A percentile compares a stretch with the other conserved stretches of the same genome.
These are phyloP conservation scores for Arrhamphus sclerolepis DNA, from an alignment of 2,797 vertebrate species.

Conservation along the genomic window DNA sequence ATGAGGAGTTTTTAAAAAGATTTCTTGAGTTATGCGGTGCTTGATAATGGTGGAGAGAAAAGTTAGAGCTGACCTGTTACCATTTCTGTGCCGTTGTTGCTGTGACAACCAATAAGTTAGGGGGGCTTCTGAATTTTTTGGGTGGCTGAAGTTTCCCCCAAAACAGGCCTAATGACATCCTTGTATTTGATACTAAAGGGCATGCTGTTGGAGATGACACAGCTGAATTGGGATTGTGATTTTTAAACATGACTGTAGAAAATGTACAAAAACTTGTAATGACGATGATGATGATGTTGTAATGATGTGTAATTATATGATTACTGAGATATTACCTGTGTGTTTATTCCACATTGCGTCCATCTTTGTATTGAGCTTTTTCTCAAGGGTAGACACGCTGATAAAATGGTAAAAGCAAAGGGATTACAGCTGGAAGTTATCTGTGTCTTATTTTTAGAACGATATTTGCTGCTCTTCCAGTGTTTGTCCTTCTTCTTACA, in stretches of 20 bases:
- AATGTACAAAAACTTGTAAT: background rate
- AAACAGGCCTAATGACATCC: too few relatives aligned
- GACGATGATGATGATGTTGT: background rate
- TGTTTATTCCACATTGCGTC: background rate
- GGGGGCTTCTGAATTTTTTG: too few relatives aligned
- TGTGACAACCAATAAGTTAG: too few relatives aligned
- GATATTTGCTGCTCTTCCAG: background rate
- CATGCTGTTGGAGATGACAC: slow-evolving; percentile 2
- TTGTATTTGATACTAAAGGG: too few relatives aligned
- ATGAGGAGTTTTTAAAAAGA: too few relatives aligned
- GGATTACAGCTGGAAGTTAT: background rate
- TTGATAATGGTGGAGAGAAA: too few relatives aligned
- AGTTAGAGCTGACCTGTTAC: too few relatives aligned
- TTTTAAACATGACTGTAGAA: slow-evolving; percentile 1
- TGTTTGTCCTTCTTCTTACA: slow-evolving; percentile 2
- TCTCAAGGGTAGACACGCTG: background rate
- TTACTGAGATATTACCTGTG: background rate
- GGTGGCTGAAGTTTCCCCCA: too few relatives aligned
- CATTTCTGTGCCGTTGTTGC: too few relatives aligned
- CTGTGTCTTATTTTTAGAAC: background rate
- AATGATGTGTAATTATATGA: background rate
- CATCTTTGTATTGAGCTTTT: background rate
- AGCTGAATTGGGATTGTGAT: slow-evolving; percentile 22
- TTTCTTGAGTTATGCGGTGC: too few relatives aligned
- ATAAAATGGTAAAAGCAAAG: background rate